Percentiles rank a stretch among this genome's conserved stretches.
These are phyloP conservation scores for Gambelia wislizenii DNA, from an alignment of 2,797 vertebrate species.

Conservation along the genomic window DNA sequence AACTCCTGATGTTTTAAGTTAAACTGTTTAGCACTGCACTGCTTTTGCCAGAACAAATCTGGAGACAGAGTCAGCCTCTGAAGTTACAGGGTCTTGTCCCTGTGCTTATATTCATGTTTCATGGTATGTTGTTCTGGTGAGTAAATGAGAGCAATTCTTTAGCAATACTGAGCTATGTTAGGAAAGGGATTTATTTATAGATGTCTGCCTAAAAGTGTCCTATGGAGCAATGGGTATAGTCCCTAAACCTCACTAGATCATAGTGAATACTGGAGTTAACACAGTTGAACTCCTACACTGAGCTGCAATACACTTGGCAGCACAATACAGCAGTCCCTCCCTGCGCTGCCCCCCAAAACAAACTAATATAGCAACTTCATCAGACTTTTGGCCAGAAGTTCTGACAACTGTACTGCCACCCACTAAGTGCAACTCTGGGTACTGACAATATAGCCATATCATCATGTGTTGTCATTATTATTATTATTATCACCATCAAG, in stretches of 20 bases:
- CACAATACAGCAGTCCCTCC: not conserved
- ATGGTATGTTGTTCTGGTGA: too few relatives aligned
- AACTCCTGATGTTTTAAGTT: too few relatives aligned
- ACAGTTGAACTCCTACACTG: not conserved
- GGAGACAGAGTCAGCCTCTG: too few relatives aligned
- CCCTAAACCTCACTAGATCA: not conserved
- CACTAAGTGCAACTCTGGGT: not conserved
- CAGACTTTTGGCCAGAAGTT: not conserved
- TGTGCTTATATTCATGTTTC: too few relatives aligned
- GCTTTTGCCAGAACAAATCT: too few relatives aligned
- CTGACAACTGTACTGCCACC: not conserved
- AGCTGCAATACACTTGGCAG: not conserved
- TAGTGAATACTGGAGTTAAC: not conserved
- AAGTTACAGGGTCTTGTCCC: too few relatives aligned
- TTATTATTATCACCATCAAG: not conserved
- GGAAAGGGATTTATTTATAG: constrained; percentile 1
- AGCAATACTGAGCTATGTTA: not conserved
- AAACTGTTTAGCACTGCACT: too few relatives aligned
- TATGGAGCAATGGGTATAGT: not conserved
- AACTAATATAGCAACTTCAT: not conserved
- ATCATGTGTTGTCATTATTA: not conserved
- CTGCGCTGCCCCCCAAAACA: not conserved
- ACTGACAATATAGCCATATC: not conserved
- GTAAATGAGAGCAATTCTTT: not conserved
- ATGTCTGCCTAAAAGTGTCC: not conserved